Evolutionary conservation across 2,113 vertebrate species (phyloP).

Genomic region (Petaurus breviceps): DNA sequence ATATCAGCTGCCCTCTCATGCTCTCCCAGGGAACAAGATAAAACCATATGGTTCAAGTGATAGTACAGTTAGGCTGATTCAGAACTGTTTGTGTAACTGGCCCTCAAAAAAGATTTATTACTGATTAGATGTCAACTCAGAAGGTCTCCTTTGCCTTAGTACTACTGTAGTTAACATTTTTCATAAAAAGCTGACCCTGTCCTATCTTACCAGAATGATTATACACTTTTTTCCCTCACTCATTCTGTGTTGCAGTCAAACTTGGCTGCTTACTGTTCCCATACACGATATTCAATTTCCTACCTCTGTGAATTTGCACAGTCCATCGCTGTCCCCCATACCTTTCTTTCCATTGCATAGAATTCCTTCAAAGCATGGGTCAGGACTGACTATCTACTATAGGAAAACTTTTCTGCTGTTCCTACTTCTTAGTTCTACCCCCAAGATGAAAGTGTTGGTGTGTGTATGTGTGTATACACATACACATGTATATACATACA

Average conservation of each 20-base stretch:
- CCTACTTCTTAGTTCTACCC: neutral
- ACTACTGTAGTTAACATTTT: neutral
- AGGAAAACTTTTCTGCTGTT: neutral
- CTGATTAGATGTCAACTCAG: neutral
- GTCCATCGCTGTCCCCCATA: neutral
- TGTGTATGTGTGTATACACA: neutral
- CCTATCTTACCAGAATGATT: neutral
- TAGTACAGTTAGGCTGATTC: neutral
- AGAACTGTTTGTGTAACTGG: neutral
- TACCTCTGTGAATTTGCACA: neutral
- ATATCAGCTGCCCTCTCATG: neutral
- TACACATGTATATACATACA: accelerated
- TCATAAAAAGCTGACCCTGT: neutral
- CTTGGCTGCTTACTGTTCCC: neutral
- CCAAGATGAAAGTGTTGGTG: neutral
- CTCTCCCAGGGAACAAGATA: neutral
- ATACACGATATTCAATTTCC: neutral
- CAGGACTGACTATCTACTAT: neutral
- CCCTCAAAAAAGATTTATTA: neutral
- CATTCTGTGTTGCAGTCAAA: neutral
- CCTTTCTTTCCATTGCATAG: neutral
- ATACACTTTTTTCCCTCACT: neutral
- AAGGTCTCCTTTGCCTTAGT: neutral
- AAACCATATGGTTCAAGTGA: neutral
- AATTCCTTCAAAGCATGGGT: neutral